These are phyloP conservation scores for Drosophila carrolli DNA, from an alignment of 1,140 invertebrate genomes.

Conservation along the genomic window DNA sequence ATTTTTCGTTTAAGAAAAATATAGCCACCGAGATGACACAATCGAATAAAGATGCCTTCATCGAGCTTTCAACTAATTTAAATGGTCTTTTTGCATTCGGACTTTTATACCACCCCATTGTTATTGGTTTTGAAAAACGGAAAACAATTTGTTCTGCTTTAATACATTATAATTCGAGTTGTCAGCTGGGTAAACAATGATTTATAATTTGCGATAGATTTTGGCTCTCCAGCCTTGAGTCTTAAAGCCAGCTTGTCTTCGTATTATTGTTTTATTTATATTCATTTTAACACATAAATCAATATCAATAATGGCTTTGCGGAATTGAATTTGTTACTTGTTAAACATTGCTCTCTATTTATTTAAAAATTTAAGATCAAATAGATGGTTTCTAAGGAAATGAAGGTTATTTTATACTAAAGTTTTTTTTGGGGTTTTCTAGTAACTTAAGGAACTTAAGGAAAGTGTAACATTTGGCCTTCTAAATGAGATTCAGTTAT, in stretches of 20 bases:
- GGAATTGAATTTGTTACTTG: neutral
- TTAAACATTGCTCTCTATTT: neutral
- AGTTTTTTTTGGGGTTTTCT: too few species aligned
- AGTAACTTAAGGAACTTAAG: too few species aligned
- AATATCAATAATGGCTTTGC: neutral
- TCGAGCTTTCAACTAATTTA: slow-evolving; percentile 10
- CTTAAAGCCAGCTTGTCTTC: neutral
- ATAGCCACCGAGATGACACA: slow-evolving; percentile 15
- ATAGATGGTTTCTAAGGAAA: neutral
- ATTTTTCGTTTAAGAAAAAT: neutral
- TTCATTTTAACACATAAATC: neutral
- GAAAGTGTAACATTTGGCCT: too few species aligned
- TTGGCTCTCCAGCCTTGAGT: slow-evolving; percentile 17
- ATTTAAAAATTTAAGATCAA: neutral
- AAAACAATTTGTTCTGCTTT: slow-evolving; percentile 23
- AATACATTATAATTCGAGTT: slow-evolving; percentile 5
- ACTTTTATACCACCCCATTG: slow-evolving; percentile 29
- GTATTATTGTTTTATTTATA: slow-evolving; percentile 3
- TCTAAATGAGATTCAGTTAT: too few species aligned
- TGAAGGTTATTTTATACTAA: too few species aligned
- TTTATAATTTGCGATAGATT: slow-evolving; percentile 25
- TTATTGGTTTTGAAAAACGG: slow-evolving; percentile 35
- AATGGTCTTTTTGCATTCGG: neutral
- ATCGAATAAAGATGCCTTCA: slow-evolving; percentile 20
- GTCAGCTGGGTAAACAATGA: slow-evolving; percentile 26